Evolutionary conservation across 2,797 vertebrate genomes (phyloP), one percentile per base, ranked within the genome.

Genomic region (Saxicola maurus): DNA sequence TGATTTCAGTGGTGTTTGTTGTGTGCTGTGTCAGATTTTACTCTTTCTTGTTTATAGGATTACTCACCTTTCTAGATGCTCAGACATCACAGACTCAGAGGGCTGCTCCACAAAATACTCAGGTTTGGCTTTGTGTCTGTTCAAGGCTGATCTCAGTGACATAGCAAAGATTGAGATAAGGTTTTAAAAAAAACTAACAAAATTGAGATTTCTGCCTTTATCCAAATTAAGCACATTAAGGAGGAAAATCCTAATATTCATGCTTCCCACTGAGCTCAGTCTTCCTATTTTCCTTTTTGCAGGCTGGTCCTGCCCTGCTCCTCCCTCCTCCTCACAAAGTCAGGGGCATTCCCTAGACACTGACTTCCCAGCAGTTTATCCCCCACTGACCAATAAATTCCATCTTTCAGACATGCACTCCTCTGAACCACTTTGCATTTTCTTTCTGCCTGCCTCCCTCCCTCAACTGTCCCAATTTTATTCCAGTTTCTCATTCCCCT

Each of bases 121-220:
- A 21, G 38, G 42, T 55, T 86, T 7, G 1, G 59, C 9, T 77
- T 56, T 49, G 11, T 7, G 1, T 45, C 57, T 53, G 15, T 60
- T 25, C 14, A 49, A 51, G 4, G 23, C 33, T 84, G 49, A 48
- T 61, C 74, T 86, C 9, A 0, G 69, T 38, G 43, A 75, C 38
- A 49, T 0, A 31, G 57, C 33, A 88, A 79, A 87, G 42, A 62
- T 37, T 77, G 33, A 80, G 45, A 74, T 38, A 74, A 88, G 16
- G 59, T 52, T 89, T 89, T 59, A 11, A 60, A 55, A 37, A 87
- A 69, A 74, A 14, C 5, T 16, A 72, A 69, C n/a, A 55, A 82
- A 87, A 89, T 27, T 49, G 51, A 69, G 79, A 82, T 78, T 85
- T 69, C 38, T 81, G 52, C 12, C 27, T 75, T 79, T 65, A 56